These are phyloP conservation scores for Oryzias curvinotus DNA, from an alignment of 2,113 vertebrate species.

Conservation along the genomic window DNA sequence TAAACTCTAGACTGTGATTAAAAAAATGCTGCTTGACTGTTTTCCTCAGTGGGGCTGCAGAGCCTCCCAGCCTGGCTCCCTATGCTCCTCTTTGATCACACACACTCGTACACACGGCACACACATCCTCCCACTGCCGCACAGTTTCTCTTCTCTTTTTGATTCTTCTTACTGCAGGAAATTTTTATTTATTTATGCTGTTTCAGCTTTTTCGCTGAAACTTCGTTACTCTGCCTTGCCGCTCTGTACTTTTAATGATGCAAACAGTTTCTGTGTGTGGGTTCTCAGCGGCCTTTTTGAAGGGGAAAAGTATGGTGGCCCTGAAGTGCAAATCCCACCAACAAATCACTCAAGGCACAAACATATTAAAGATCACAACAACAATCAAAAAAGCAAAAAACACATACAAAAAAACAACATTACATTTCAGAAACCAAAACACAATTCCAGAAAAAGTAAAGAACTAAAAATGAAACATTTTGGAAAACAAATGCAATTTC, in stretches of 20 bases:
- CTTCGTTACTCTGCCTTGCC: conserved; percentile 31
- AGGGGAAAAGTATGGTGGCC: too few species aligned
- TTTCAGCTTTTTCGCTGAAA: conserved; percentile 42
- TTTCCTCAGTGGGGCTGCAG: conserved; percentile 29
- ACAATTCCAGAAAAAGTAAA: too few species aligned
- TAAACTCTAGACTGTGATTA: conserved; percentile 23
- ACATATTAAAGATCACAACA: too few species aligned
- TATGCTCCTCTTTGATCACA: conserved; percentile 37
- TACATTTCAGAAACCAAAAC: too few species aligned
- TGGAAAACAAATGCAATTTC: too few species aligned
- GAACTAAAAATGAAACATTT: too few species aligned
- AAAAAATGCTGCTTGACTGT: conserved; percentile 24
- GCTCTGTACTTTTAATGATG: conserved; percentile 11
- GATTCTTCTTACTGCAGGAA: conserved; percentile 42
- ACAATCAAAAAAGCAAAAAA: too few species aligned
- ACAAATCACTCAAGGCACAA: too few species aligned
- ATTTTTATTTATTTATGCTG: conserved; percentile 47
- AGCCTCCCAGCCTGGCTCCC: conserved; percentile 16
- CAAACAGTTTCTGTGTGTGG: conserved; percentile 27
- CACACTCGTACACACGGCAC: conserved; percentile 10
- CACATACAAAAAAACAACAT: too few species aligned
- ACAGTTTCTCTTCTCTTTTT: conserved; percentile 37
- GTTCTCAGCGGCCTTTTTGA: conserved; percentile 18
- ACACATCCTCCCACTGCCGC: conserved; percentile 23
- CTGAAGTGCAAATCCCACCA: too few species aligned